These are phyloP conservation scores for Botrylloides violaceus DNA, from an alignment of 23 tunicate species.

Conservation along the genomic window DNA sequence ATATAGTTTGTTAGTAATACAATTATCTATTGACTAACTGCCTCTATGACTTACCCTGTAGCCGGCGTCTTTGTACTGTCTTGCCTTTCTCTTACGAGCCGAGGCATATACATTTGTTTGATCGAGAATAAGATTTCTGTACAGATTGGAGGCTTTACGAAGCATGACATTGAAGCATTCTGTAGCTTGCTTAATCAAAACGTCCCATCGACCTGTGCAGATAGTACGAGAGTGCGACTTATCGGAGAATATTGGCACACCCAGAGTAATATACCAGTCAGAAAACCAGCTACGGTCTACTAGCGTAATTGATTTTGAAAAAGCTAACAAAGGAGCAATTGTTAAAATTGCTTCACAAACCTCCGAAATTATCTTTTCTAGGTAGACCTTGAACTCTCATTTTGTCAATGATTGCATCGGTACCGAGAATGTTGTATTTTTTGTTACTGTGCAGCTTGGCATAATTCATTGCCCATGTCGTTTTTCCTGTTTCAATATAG, in stretches of 20 bases:
- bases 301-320: too few species aligned
- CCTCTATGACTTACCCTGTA: slow-evolving; percentile 38
- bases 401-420: slow-evolving; percentile 90
- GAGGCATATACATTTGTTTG: slow-evolving; percentile 89
- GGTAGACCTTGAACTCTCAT: slow-evolving; percentile 83
- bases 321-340: too few species aligned
- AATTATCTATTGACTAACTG: slow-evolving; percentile 1
- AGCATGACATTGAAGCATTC: slow-evolving; percentile 71
- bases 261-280: too few species aligned
- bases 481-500: slow-evolving; percentile 48
- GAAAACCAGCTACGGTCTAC: too few species aligned
- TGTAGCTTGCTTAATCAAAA: slow-evolving; percentile 73
- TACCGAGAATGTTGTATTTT: slow-evolving; percentile 71
- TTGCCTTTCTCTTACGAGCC: slow-evolving; percentile 72
- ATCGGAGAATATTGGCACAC: too few species aligned
- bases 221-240: too few species aligned
- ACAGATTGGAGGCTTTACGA: slow-evolving; percentile 60
- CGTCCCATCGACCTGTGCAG: slow-evolving; percentile 71
- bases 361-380: slow-evolving; percentile 67
- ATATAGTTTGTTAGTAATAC: not conserved
- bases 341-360: too few species aligned
- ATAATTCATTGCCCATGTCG: slow-evolving; percentile 74
- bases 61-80: slow-evolving; percentile 73
- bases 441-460: slow-evolving; percentile 72
- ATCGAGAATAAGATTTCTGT: slow-evolving; percentile 68